Base-by-base conservation (phyloP, 1,140 invertebrate species). In the Caenorhabditis briggsae region DNA sequence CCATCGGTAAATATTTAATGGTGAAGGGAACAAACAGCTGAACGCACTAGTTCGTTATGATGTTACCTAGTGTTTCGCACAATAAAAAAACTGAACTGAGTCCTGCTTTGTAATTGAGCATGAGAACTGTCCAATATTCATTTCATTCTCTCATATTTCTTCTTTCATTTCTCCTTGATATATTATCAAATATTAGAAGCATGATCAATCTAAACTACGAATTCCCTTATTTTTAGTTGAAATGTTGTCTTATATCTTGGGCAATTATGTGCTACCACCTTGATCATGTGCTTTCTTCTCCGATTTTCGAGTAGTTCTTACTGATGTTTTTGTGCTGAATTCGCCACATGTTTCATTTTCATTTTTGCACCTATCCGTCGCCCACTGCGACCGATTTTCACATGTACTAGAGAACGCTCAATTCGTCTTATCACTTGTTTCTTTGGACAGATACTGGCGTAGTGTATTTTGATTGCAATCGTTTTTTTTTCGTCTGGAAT, bases 341-440 rank as follows among this genome's bases (percentile, higher is more conserved):
- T 59, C 11, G 33, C 33, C 33, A 33, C 33, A 33, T 33, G 46
- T 6, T 18, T n/a, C 11, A 2, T 25, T 14, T 33, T 64, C 8
- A 8, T 64, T 33, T 11, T 11, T 64, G 61, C 11, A 59, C 25
- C 23, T 8, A 12, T 11, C 12, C 61, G 11, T 14, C 0, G 65
- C 43, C 23, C 65, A 70, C 9, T 8, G 41, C 5, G 65, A 46
- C 23, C 65, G 46, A 70, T 46, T 8, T 70, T 70, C 46, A 11
- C 9, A 14, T 50, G 70, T 12, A 78, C 11, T 78, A 78, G 70
- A 78, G 70, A 50, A 78, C 70, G 46, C 70, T 25, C 70, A 70
- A 74, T n/a, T 46, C 23, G 46, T 46, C 65, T 74, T 74, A 74
- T 74, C 65, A 7, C 43, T 18, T 48, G 43, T 74, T 74, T 74